Evolutionary conservation across 1,140 invertebrate genomes (phyloP), one percentile per base, ranked within the genome.

Genomic region (Leptinotarsa defecta): DNA sequence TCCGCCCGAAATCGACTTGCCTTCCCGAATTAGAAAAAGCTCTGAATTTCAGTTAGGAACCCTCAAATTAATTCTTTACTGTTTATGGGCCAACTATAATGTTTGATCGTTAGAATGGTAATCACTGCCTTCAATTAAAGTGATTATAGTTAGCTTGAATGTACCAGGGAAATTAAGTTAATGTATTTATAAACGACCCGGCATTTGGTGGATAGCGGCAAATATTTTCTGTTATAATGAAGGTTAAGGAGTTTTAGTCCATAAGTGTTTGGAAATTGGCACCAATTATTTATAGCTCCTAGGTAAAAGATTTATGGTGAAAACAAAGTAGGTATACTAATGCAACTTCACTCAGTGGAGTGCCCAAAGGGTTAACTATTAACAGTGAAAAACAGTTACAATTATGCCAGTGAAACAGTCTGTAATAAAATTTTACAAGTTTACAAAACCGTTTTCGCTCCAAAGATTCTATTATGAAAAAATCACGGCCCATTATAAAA

Each of bases 151-250:
- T 52, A 17, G 68, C 43, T 52, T 52, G 24, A 70, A 13, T 43
- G 34, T 19, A 27, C 68, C 13, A 20, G 19, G 34, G 34, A 70
- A 70, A 20, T 43, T 49, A 70, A 70, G 20, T 43, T 43, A 75
- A 75, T 75, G 68, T 52, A 75, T 64, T 71, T 75, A 75, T 75
- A 75, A 71, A 75, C 61, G 68, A 49, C 68, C 15, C 19, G 20
- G 17, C 62, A 75, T 75, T 69, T 62, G 68, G 68, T 75, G 74
- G 57, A 69, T 65, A 57, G 11, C 74, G 74, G 61, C 70, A 75
- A 71, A 75, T 71, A 57, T 71, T 67, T 69, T 71, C 64, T 34
- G 48, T 24, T 73, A 43, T 71, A 75, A 71, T 48, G 19, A 48
- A 70, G 24, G 71, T 48, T 52, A 65, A 75, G 71, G 62, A 24